A percentile compares a stretch with the other conserved stretches of the same genome.
phyloP scores from a whole-genome alignment of 1,140 invertebrate genomes.

The Oscheius sp. region DNA sequence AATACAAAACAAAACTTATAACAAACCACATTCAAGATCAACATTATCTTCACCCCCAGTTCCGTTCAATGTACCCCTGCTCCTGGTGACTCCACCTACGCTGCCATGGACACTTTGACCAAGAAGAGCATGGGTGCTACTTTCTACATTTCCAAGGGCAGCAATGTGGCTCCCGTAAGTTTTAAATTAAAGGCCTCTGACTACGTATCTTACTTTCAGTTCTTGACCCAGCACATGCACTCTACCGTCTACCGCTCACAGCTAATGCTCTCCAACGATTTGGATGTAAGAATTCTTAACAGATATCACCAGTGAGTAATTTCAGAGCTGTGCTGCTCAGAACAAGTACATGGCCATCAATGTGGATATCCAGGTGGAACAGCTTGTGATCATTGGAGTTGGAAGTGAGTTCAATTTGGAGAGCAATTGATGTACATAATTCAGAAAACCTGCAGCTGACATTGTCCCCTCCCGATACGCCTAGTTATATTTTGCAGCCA shows the following conservation, averaged over 20 bases:
- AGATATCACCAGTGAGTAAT: background rate
- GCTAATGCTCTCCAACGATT: constrained; percentile 38
- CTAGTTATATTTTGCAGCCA: background rate
- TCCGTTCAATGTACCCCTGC: constrained; percentile 7
- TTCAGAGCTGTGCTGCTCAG: constrained; percentile 25
- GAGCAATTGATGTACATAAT: no score
- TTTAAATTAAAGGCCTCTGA: background rate
- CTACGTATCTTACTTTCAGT: background rate
- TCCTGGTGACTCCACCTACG: constrained; percentile 12
- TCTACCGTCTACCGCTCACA: constrained; percentile 36
- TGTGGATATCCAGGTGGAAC: constrained; percentile 31
- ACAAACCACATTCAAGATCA: constrained; percentile 1
- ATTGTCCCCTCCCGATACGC: constrained; percentile 8
- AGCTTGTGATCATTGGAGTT: constrained; percentile 25
- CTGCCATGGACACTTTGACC: constrained; percentile 7
- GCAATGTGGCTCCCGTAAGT: background rate
- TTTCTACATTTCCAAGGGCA: constrained; percentile 16
- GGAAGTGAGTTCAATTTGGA: no score
- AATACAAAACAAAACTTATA: background rate
- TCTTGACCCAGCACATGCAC: constrained; percentile 30
- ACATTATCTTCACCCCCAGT: constrained; percentile 23
- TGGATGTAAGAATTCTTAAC: background rate
- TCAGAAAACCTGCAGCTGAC: constrained; percentile 15
- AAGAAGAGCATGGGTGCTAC: constrained; percentile 12
- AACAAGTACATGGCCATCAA: constrained; percentile 26